phyloP scores from a whole-genome alignment of 2,888 invertebrate species.

The Philopedon plagiatum region DNA sequence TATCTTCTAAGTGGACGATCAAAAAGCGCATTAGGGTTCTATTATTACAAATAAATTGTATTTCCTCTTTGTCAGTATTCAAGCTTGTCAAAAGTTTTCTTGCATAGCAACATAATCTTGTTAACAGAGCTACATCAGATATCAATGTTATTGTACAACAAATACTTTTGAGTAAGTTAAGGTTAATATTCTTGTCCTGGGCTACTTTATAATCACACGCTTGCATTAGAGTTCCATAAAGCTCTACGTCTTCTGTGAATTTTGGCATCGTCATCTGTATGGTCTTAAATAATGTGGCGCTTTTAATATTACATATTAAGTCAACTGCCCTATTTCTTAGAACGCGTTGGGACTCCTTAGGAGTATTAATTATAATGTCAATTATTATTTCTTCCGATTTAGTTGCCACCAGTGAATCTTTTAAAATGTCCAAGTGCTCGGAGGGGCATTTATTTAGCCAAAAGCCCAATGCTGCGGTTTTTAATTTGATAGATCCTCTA shows the following conservation, averaged over 20 bases:
- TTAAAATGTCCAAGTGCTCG: neutral
- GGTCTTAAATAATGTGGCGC: neutral
- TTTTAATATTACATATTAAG: neutral
- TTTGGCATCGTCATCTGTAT: conserved; percentile 1
- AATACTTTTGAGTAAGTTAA: conserved; percentile 2
- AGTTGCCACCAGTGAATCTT: neutral
- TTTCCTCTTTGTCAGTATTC: neutral
- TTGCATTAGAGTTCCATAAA: neutral
- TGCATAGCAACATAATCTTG: neutral
- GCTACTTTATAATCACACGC: neutral
- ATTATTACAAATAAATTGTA: conserved; percentile 2
- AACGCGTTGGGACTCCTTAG: no score
- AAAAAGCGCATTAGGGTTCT: neutral
- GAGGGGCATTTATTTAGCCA: neutral
- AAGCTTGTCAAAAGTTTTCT: neutral
- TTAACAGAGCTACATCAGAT: neutral
- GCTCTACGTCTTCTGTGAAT: neutral
- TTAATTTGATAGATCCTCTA: conserved; percentile 1
- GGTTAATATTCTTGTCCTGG: neutral
- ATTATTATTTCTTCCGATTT: conserved; percentile 22
- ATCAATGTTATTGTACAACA: conserved; percentile 2
- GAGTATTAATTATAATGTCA: neutral
- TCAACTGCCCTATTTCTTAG: neutral
- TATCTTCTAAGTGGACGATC: neutral
- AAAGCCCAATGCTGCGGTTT: neutral